A percentile compares a stretch with the other conserved stretches of the same genome.
phyloP scores from a whole-genome alignment of 2,113 vertebrate genomes.

The Stomatorhinus ivindoensis region DNA sequence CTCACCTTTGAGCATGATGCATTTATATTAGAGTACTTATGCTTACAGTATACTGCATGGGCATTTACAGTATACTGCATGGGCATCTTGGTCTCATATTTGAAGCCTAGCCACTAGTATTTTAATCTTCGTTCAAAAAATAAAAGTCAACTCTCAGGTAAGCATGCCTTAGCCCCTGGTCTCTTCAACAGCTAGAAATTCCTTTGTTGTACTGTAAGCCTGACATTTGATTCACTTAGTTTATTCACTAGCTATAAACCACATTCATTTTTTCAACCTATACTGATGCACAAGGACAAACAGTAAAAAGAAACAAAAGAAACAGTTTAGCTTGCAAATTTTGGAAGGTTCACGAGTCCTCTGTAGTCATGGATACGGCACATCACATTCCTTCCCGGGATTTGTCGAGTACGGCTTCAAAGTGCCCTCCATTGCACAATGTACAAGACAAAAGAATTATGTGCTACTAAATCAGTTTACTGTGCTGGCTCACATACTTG shows the following conservation, averaged over 20 bases:
- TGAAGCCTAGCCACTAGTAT: no score
- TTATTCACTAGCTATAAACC: neutral
- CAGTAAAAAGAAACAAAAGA: neutral
- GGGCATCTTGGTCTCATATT: no score
- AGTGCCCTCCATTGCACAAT: neutral
- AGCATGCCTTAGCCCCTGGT: no score
- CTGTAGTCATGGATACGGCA: neutral
- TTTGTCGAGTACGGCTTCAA: neutral
- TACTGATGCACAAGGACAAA: neutral
- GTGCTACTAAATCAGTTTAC: neutral
- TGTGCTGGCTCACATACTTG: neutral
- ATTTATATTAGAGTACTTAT: neutral
- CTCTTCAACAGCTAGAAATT: no score
- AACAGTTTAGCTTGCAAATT: neutral
- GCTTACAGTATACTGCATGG: neutral
- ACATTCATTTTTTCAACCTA: neutral
- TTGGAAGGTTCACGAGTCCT: neutral
- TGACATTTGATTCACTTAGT: neutral
- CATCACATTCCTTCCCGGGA: neutral
- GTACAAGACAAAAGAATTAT: neutral
- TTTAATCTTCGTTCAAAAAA: no score
- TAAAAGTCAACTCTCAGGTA: no score
- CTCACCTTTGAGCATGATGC: neutral
- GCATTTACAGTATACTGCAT: neutral
- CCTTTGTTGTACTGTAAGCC: neutral